Base-by-base conservation (phyloP, 2,888 invertebrate genomes). In the Cylloceria caligata region DNA sequence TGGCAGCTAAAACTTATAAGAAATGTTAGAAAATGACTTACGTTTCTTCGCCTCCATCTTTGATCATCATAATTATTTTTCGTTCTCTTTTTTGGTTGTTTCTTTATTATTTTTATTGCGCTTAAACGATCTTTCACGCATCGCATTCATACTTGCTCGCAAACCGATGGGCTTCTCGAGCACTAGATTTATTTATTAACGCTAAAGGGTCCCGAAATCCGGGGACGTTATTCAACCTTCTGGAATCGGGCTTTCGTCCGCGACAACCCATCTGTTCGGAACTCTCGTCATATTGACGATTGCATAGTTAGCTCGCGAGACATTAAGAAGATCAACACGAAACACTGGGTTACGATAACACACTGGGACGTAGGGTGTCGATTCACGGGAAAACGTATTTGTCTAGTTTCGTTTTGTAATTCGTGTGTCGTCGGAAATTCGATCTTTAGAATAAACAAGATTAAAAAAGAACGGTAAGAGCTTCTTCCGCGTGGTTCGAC, bases 1-100 rank as follows among this genome's bases (percentile, higher is more conserved):
- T 91, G 91, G 90, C 92, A 91, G 89, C 92, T 92, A 92, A 89
- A 92, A 92, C 91, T 91, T 90, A 92, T 92, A 89, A 90, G 90
- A 92, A 88, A 90, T 89, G 87, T 92, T 92, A 92, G 89, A 92
- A 92, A 92, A 92, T 91, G 90, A 90, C 91, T 90, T 88, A 89
- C 86, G 87, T 86, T 88, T 89, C 87, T 85, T 88, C 81, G 80
- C 83, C 67, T 60, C 52, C 62, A 52, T 72, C 71, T n/a, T n/a
- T n/a, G n/a, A 39, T 80, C 67, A 47, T 47, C 65, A 55, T 78
- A 9, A 21, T 87, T 82, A 52, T 84, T 68, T 68, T 81, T 78
- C 83, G 68, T 84, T 81, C 79, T 79, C 71, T 71, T 60, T 80
- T 69, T 64, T 57, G 49, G 64, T 67, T 65, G 85, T 80, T 82